These are phyloP conservation scores for Misgurnus anguillicaudatus DNA, from an alignment of 2,113 vertebrate species.

Conservation along the genomic window DNA sequence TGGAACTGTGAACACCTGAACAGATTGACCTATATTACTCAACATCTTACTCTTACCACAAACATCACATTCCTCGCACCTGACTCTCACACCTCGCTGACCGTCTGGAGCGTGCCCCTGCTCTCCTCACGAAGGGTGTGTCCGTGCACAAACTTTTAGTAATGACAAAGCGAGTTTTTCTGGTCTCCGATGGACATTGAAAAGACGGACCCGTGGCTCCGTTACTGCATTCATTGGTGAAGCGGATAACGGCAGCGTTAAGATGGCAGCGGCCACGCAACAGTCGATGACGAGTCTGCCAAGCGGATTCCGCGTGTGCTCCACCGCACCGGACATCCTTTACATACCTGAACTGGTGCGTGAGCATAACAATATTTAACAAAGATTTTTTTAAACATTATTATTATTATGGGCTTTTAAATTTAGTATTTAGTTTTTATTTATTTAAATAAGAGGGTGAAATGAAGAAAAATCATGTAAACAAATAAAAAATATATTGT, in stretches of 20 bases:
- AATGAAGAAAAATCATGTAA: neutral
- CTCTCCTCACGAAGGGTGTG: conserved; percentile 61
- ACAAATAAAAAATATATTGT: neutral
- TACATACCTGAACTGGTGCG: conserved; percentile 74
- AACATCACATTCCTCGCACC: neutral
- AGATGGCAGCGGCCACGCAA: conserved; percentile 70
- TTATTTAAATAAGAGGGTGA: neutral
- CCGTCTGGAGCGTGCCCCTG: neutral
- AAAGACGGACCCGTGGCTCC: conserved; percentile 58
- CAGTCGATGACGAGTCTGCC: conserved; percentile 69
- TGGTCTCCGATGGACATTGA: conserved; percentile 43
- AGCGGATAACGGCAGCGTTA: conserved; percentile 46
- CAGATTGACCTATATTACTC: neutral
- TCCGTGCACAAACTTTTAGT: conserved; percentile 36
- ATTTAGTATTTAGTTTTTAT: neutral
- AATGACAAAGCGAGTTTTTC: conserved; percentile 65
- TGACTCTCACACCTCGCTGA: neutral
- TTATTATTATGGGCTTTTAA: no score
- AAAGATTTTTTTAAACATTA: no score
- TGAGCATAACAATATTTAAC: neutral
- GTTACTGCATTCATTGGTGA: conserved; percentile 44
- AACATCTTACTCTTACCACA: neutral
- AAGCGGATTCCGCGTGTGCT: conserved; percentile 69
- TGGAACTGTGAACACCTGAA: neutral
- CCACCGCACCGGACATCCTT: conserved; percentile 71